Conservation (phyloP, 30 jellyfish, hydroid and myxozoan genomes). For the Haliclystus octoradiatus region DNA sequence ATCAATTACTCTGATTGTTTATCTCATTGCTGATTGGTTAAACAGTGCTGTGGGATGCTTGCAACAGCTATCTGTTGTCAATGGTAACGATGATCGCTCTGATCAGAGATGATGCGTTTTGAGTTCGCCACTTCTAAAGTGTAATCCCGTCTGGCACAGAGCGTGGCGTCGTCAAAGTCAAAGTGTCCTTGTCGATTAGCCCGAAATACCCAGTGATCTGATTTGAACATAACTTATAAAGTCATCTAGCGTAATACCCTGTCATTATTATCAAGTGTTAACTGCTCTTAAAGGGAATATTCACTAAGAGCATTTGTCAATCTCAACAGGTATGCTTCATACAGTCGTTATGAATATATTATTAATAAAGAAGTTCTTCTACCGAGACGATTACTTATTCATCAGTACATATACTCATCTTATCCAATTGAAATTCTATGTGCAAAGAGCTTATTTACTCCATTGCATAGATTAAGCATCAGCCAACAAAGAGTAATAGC, state of each 20-base stretch:
- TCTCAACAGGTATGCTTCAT: not conserved
- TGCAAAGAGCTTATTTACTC: too few relatives aligned
- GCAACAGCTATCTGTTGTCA: not conserved
- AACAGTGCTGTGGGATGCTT: not conserved
- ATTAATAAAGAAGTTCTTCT: too few relatives aligned
- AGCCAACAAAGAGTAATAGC: too few relatives aligned
- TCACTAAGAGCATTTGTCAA: too few relatives aligned
- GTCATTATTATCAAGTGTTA: not conserved
- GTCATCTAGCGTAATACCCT: too few relatives aligned
- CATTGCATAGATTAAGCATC: too few relatives aligned
- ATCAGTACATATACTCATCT: too few relatives aligned
- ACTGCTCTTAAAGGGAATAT: too few relatives aligned
- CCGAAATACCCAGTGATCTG: not conserved
- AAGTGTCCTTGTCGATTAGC: too few relatives aligned
- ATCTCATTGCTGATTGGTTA: not conserved
- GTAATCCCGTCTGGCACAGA: slow-evolving; percentile 2
- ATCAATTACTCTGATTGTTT: not conserved
- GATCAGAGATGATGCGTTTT: not conserved
- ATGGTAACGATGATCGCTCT: not conserved
- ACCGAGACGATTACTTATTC: too few relatives aligned
- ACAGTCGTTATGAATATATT: too few relatives aligned
- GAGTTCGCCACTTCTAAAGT: not conserved
- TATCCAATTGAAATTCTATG: too few relatives aligned
- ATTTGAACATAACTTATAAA: not conserved
- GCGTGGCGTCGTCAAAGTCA: not conserved